Evolutionary conservation across 2,113 vertebrate species (phyloP).

Genomic region (Nycticorax nycticorax): DNA sequence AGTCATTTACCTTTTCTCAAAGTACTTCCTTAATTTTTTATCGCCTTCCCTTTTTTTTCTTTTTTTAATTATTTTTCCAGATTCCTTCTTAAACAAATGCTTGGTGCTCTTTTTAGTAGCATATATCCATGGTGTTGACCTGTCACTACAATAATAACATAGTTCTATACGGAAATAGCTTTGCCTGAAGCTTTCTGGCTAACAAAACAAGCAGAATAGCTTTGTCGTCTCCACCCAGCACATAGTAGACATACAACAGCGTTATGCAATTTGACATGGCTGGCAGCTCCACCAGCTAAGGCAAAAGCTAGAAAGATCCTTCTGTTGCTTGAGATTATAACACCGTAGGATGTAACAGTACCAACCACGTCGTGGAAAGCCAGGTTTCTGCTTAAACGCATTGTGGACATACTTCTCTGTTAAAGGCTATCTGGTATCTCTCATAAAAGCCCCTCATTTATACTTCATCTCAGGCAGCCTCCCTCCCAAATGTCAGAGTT

Average conservation of each 20-base stretch:
- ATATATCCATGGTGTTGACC: neutral
- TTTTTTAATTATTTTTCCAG: neutral
- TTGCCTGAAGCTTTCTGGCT: neutral
- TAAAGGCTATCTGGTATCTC: neutral
- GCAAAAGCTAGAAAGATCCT: neutral
- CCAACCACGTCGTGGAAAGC: neutral
- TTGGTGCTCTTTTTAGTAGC: neutral
- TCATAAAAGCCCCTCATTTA: neutral
- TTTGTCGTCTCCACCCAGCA: neutral
- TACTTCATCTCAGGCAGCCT: neutral
- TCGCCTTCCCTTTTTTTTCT: fast-evolving
- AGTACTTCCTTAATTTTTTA: neutral
- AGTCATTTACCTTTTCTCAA: neutral
- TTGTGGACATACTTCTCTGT: neutral
- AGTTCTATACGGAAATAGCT: neutral
- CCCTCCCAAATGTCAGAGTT: constrained; percentile 3
- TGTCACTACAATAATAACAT: neutral
- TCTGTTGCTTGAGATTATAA: neutral
- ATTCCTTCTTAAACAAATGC: neutral
- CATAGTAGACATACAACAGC: neutral
- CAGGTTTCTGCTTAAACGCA: neutral
- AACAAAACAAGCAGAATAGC: neutral
- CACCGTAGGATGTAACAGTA: neutral
- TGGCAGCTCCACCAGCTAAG: neutral
- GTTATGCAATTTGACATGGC: neutral